Evolutionary conservation across 2,797 vertebrate genomes (phyloP).

Genomic region (Percopsis omiscomaycus): DNA sequence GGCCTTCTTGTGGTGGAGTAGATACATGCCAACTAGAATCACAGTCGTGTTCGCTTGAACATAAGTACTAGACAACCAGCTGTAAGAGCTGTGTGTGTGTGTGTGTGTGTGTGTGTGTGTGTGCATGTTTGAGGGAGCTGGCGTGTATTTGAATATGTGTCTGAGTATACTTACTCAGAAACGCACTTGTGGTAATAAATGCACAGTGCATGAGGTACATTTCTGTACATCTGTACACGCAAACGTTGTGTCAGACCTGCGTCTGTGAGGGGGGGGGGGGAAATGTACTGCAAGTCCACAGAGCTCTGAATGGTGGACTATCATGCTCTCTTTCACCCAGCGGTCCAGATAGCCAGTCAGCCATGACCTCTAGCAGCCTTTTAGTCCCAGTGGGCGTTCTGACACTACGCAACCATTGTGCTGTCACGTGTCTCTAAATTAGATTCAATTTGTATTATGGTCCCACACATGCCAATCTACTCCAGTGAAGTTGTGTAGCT

Average conservation of each 20-base stretch:
- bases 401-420: neutral
- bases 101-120: constrained; percentile 2
- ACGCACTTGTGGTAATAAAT: neutral
- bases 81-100: constrained; percentile 10
- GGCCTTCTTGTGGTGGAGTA: constrained; percentile 11
- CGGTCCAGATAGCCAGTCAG: constrained; percentile 22
- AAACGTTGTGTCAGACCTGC: constrained; percentile 23
- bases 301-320: constrained; percentile 14
- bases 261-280: constrained; percentile 1
- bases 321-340: constrained; percentile 1
- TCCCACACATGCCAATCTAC: constrained; percentile 19
- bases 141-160: neutral
- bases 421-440: neutral
- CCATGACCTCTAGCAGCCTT: constrained; percentile 25
- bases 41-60: constrained; percentile 18
- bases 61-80: constrained; percentile 5
- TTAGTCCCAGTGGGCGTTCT: constrained; percentile 23
- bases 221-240: neutral
- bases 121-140: neutral
- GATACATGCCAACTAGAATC: constrained; percentile 4
- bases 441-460: constrained; percentile 16
- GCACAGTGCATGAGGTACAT: neutral
- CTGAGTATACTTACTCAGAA: neutral
- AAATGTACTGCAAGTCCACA: no score
- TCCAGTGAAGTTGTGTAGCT: constrained; percentile 22